Percentiles rank a stretch among this genome's conserved stretches.
phyloP scores from a whole-genome alignment of 1,140 invertebrate genomes.

The Sipha flava region DNA sequence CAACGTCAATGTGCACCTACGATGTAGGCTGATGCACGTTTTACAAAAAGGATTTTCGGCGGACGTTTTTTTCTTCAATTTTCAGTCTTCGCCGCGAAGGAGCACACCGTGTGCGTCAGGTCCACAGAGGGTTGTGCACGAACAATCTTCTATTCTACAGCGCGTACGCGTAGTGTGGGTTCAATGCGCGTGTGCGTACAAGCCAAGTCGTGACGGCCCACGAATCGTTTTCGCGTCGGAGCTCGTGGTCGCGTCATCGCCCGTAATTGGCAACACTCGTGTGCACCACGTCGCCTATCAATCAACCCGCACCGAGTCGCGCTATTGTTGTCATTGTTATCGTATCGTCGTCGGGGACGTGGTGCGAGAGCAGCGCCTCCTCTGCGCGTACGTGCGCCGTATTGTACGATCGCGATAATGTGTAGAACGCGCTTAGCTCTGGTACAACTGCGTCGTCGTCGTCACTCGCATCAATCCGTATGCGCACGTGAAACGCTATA shows the following conservation, averaged over 20 bases:
- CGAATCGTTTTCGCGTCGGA: not conserved
- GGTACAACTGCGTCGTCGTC: too few relatives aligned
- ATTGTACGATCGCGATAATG: not conserved
- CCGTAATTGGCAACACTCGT: not conserved
- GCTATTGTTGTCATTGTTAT: too few relatives aligned
- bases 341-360: not conserved
- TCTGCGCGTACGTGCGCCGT: too few relatives aligned
- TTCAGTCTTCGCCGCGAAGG: not conserved
- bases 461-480: too few relatives aligned
- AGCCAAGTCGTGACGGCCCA: conserved; percentile 13
- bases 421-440: too few relatives aligned
- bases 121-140: not conserved
- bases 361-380: too few relatives aligned
- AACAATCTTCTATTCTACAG: too few relatives aligned
- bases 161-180: too few relatives aligned
- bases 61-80: not conserved
- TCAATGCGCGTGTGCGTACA: too few relatives aligned
- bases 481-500: too few relatives aligned
- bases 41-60: not conserved
- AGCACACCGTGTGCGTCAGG: not conserved
- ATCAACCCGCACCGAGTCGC: not conserved
- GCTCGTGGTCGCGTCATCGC: not conserved
- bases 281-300: not conserved
- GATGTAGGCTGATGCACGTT: too few relatives aligned
- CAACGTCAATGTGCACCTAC: too few relatives aligned